Evolutionary conservation across 2,888 invertebrate genomes (phyloP).

Genomic region (Cryptocephalus primarius): DNA sequence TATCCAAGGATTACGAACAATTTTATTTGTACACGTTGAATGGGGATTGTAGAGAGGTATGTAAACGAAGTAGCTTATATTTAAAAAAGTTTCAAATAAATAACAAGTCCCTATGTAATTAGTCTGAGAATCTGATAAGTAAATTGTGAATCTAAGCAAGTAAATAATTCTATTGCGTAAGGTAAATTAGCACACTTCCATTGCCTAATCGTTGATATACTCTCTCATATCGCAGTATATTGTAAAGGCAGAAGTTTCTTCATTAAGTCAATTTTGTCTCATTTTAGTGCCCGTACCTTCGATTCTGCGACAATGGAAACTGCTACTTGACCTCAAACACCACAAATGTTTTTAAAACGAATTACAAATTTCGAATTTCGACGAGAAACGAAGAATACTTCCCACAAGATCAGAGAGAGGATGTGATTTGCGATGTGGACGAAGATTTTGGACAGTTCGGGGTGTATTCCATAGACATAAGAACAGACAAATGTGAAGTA

Average conservation of each 20-base stretch:
- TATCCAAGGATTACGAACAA: conserved; percentile 9
- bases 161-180: not conserved
- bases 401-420: conserved; percentile 11
- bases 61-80: not conserved
- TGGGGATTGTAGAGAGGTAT: conserved; percentile 21
- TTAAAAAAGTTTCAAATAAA: too few species aligned
- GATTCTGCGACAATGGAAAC: not conserved
- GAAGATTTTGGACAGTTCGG: conserved; percentile 22
- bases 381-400: conserved; percentile 14
- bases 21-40: conserved; percentile 17
- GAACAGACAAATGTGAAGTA: conserved; percentile 13
- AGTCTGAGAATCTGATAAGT: not conserved
- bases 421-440: conserved; percentile 18
- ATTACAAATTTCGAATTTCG: conserved; percentile 13
- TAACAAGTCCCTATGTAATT: too few species aligned
- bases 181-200: not conserved
- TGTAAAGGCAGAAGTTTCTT: not conserved
- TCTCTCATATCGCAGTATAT: too few species aligned
- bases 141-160: not conserved
- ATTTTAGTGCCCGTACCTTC: conserved; percentile 8
- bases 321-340: not conserved
- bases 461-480: conserved; percentile 15
- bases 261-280: too few species aligned
- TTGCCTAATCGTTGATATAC: not conserved
- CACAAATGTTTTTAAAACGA: conserved; percentile 11